Conservation (phyloP, 2,797 vertebrate species). For the Melopsittacus undulatus region DNA sequence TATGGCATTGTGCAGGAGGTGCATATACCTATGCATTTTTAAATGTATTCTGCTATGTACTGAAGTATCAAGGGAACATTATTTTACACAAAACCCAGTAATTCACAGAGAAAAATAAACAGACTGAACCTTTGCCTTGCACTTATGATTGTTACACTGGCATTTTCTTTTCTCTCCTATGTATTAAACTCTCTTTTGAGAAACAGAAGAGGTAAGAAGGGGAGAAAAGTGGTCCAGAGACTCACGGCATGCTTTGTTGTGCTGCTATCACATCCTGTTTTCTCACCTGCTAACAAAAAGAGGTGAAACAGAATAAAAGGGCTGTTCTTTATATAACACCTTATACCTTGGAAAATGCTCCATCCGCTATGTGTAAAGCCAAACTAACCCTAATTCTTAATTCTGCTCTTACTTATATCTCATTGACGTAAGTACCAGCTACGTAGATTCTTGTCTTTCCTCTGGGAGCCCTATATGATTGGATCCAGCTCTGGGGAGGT, state of each 20-base stretch:
- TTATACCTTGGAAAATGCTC: background rate
- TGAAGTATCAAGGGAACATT: background rate
- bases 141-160: background rate
- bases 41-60: background rate
- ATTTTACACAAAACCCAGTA: background rate
- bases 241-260: background rate
- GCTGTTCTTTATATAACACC: background rate
- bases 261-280: background rate
- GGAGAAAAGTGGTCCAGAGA: background rate
- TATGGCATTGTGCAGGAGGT: background rate
- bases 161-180: background rate
- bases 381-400: background rate
- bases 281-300: background rate
- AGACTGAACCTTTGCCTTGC: background rate
- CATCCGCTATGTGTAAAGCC: background rate
- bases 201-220: background rate
- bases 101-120: slow-evolving; percentile 2
- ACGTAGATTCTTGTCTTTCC: background rate
- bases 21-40: background rate
- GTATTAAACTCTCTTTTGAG: background rate
- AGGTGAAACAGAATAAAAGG: background rate
- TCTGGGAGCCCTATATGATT: background rate
- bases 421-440: background rate
- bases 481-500: background rate
- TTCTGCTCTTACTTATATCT: background rate